Evolutionary conservation across 2,797 vertebrate species (phyloP).

Genomic region (Paguma larvata): DNA sequence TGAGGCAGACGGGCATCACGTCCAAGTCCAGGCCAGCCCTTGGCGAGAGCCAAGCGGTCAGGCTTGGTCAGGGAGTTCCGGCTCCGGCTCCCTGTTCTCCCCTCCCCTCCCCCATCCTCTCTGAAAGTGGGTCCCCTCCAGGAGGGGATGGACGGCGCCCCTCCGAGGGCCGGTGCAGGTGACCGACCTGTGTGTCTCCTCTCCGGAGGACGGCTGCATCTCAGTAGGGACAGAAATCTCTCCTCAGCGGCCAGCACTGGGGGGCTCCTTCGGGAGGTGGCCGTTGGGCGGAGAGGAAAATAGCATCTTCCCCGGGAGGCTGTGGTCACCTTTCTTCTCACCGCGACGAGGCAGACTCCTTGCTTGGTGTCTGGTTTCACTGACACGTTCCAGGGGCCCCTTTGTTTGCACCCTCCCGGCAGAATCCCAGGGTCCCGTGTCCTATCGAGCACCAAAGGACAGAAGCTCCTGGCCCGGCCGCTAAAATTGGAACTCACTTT

Average conservation of each 20-base stretch:
- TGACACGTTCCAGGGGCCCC: too few species aligned
- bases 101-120: background rate
- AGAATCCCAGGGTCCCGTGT: background rate
- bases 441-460: background rate
- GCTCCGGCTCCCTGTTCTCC: background rate
- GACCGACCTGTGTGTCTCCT: background rate
- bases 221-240: background rate
- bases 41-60: background rate
- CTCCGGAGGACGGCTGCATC: background rate
- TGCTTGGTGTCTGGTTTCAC: background rate
- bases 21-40: background rate
- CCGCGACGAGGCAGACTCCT: background rate
- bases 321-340: background rate
- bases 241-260: too few species aligned
- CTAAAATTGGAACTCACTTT: background rate
- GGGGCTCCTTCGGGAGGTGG: background rate
- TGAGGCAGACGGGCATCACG: background rate
- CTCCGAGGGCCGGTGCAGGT: fast-evolving
- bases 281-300: background rate
- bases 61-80: background rate
- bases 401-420: background rate
- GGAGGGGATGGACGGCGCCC: too few species aligned
- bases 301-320: background rate
- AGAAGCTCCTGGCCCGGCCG: background rate
- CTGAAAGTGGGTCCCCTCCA: background rate